phyloP scores from a whole-genome alignment of 2,888 invertebrate species.

The Brenthis hecate region DNA sequence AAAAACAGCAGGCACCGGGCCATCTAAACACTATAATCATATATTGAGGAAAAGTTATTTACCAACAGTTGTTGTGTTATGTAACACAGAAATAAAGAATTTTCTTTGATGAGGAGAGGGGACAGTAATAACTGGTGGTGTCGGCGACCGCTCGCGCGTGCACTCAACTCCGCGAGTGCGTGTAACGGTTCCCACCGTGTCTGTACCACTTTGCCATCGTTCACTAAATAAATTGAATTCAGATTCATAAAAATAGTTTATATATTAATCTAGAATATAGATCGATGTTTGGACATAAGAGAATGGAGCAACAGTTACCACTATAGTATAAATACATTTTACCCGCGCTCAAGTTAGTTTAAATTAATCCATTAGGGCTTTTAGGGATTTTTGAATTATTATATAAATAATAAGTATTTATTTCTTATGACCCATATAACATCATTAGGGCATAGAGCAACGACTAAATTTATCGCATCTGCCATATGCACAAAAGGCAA shows the following conservation, averaged over 20 bases:
- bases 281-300: no score
- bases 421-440: constrained; percentile 58
- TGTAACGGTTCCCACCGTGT: constrained; percentile 69
- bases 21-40: constrained; percentile 30
- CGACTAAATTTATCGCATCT: constrained; percentile 66
- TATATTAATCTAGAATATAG: background rate
- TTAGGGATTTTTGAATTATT: no score
- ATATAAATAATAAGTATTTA: constrained; percentile 2
- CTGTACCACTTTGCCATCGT: constrained; percentile 51
- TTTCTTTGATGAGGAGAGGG: constrained; percentile 40
- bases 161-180: constrained; percentile 75
- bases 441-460: constrained; percentile 68
- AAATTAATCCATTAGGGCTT: no score
- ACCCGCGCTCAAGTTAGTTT: no score
- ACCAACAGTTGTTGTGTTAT: constrained; percentile 28
- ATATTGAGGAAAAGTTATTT: constrained; percentile 26
- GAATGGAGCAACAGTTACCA: no score
- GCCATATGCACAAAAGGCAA: constrained; percentile 59
- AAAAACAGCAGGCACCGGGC: constrained; percentile 33
- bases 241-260: constrained; percentile 7
- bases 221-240: constrained; percentile 39
- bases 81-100: constrained; percentile 32
- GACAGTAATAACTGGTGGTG: constrained; percentile 59
- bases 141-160: constrained; percentile 77
- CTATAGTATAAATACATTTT: no score